Percentiles rank a stretch among this genome's conserved stretches.
Conservation (phyloP, 2,113 vertebrate species). For the Coregonus clupeaformis region DNA sequence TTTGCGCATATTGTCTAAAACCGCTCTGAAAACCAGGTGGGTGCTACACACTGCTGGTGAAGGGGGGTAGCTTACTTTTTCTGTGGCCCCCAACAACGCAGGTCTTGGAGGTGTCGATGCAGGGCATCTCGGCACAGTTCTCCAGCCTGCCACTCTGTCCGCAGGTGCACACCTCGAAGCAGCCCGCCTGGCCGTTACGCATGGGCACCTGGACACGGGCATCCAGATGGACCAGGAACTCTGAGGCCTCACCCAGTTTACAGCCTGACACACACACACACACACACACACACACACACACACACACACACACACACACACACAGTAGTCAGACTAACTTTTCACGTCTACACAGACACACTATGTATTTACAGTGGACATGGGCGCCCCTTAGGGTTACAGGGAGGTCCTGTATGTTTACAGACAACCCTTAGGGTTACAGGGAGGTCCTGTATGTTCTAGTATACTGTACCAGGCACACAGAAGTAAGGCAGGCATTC, state of each 20-base stretch:
- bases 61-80: constrained; percentile 80
- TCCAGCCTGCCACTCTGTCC: constrained; percentile 90
- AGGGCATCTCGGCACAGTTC: constrained; percentile 90
- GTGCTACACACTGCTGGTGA: too few species aligned
- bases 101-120: constrained; percentile 85
- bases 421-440: too few species aligned
- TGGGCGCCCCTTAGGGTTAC: too few species aligned
- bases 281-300: constrained; percentile 1
- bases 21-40: too few species aligned
- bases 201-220: constrained; percentile 89
- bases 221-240: constrained; percentile 92
- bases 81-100: constrained; percentile 86
- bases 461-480: constrained; percentile 78
- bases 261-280: constrained; percentile 75
- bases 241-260: constrained; percentile 95
- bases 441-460: background rate
- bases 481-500: constrained; percentile 89
- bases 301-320: background rate
- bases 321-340: background rate
- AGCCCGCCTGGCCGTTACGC: constrained; percentile 81
- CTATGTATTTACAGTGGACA: background rate
- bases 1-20: too few species aligned
- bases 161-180: constrained; percentile 93
- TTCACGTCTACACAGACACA: background rate
- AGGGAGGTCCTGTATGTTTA: background rate